Base-by-base conservation (phyloP, 2,888 invertebrate genomes). In the Adela reaumurella region DNA sequence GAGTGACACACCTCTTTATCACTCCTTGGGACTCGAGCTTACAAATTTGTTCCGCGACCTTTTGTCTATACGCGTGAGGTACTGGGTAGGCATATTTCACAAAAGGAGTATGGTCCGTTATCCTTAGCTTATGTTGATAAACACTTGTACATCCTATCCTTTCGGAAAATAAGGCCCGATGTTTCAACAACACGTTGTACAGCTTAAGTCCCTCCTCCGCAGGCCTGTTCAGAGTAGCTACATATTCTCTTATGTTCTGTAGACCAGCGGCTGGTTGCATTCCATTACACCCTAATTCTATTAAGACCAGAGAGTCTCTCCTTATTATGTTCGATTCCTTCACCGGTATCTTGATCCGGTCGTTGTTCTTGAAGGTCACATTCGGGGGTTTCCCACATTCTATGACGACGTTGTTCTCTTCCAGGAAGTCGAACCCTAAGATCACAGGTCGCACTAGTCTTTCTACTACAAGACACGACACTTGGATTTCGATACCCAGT, bases 21-120 rank as follows among this genome's bases (percentile, higher is more conserved):
- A 64, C 56, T 2, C 59, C 61, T 19, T 49, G 35, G 11, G 55
- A 46, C 5, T 62, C 28, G 59, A 64, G 59, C 48, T 55, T 50
- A n/a, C 57, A 18, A 6, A 65, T 52, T 49, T 58, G 56, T 2
- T 49, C 44, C 43, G 58, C 58, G 14, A 63, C 58, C 1, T 51
- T 54, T 10, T 51, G 19, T 16, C 61, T 48, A 11, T 57, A 46
- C 8, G 58, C 51, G 28, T 59, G 53, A 3, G 62, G 61, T 14
- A 63, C 54, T 1, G 64, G 57, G 50, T 65, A 63, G 3, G 60
- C 41, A 24, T 45, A 43, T 24, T 50, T 46, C 1, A 55, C 46
- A 51, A 57, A 57, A 4, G 56, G 55, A 19, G 53, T 54, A 1
- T 47, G 19, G 16, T 57, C 54, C 2, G 24, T 49, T 45, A 59